Conservation (phyloP, 1,140 invertebrate genomes). For the Limonius californicus region DNA sequence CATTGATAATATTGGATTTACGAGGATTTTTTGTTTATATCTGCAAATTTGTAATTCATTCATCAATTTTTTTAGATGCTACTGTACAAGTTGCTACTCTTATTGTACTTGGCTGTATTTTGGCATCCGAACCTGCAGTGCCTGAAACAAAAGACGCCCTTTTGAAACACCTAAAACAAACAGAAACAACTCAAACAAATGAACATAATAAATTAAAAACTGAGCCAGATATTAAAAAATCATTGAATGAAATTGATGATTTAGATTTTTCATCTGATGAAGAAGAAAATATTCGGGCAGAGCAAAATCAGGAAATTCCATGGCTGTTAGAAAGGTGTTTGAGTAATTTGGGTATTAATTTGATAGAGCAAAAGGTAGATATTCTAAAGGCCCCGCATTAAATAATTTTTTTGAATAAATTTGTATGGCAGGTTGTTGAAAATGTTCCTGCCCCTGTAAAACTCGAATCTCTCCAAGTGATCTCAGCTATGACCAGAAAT, state of each 20-base stretch:
- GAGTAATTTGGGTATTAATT: constrained; percentile 51
- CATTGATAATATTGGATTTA: too few species aligned
- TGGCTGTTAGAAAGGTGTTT: constrained; percentile 57
- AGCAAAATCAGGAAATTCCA: constrained; percentile 34
- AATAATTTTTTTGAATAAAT: too few species aligned
- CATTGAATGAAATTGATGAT: constrained; percentile 32
- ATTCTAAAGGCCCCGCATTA: too few species aligned
- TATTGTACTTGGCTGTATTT: constrained; percentile 70
- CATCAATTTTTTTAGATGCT: constrained; percentile 53
- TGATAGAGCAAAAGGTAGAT: background rate
- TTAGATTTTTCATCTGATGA: constrained; percentile 36
- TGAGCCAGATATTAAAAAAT: too few species aligned
- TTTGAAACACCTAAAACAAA: constrained; percentile 27
- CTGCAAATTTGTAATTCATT: background rate
- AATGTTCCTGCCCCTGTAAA: constrained; percentile 58
- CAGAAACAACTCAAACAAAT: too few species aligned
- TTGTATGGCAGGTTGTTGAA: constrained; percentile 9
- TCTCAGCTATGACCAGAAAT: constrained; percentile 64
- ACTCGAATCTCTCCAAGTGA: constrained; percentile 72
- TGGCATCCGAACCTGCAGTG: constrained; percentile 60
- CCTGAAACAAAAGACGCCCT: constrained; percentile 52
- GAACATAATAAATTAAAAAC: too few species aligned
- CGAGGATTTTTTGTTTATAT: too few species aligned
- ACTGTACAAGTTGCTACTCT: constrained; percentile 72
- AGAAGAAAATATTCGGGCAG: constrained; percentile 16